Percentiles rank a stretch among this genome's conserved stretches.
Conservation (phyloP, 2,888 invertebrate species). For the Tanypteryx hageni region DNA sequence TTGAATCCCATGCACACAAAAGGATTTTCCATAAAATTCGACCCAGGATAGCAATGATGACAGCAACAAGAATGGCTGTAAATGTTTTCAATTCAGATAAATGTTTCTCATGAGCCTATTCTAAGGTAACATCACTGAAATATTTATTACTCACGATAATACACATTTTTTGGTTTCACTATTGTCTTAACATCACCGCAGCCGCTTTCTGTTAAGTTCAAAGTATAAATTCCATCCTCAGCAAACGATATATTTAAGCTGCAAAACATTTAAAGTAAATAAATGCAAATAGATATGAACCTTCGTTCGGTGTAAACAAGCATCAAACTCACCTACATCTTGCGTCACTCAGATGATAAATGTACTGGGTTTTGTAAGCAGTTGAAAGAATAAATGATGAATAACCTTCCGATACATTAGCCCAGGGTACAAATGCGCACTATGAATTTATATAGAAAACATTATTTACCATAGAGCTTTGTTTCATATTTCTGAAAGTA, state of each 20-base stretch:
- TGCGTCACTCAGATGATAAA: not conserved
- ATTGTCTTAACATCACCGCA: slow-evolving; percentile 8
- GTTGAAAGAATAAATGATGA: slow-evolving; percentile 19
- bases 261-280: not conserved
- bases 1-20: not conserved
- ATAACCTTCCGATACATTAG: not conserved
- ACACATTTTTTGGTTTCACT: not conserved
- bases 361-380: not conserved
- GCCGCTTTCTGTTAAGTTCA: not conserved
- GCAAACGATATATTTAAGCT: slow-evolving; percentile 40
- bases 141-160: slow-evolving; percentile 36
- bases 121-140: not conserved
- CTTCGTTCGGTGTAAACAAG: not conserved
- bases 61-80: slow-evolving; percentile 30
- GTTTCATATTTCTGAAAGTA: too few relatives aligned
- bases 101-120: not conserved
- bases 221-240: slow-evolving; percentile 49
- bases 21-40: slow-evolving; percentile 27
- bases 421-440: slow-evolving; percentile 43
- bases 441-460: not conserved
- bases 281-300: not conserved
- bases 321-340: slow-evolving; percentile 21
- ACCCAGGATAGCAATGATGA: not conserved
- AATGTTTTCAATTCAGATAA: not conserved
- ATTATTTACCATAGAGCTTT: too few relatives aligned